These are phyloP conservation scores for Lepidurus packardi DNA, from an alignment of 1,140 invertebrate genomes.

Conservation along the genomic window DNA sequence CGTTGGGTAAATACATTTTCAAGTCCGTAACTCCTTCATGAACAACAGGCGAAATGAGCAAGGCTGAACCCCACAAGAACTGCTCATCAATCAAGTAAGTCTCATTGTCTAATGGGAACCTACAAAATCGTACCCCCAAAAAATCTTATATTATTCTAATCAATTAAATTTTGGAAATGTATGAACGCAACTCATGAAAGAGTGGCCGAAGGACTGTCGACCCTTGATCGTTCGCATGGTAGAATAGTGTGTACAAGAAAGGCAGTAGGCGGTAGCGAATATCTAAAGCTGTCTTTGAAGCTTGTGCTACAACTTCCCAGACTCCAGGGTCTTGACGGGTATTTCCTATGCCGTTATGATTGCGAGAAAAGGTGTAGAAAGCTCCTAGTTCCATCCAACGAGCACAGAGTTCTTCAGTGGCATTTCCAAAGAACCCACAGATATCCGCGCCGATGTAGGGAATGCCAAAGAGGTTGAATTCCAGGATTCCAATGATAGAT, in stretches of 20 bases:
- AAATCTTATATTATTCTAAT: not conserved
- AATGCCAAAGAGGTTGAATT: constrained; percentile 47
- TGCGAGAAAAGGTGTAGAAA: constrained; percentile 48
- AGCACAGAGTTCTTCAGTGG: constrained; percentile 44
- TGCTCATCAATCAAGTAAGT: constrained; percentile 39
- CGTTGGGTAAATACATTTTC: constrained; percentile 43
- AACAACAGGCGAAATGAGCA: constrained; percentile 40
- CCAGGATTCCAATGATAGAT: constrained; percentile 39
- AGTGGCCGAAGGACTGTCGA: constrained; percentile 46
- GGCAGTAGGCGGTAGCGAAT: constrained; percentile 48
- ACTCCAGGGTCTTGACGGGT: constrained; percentile 41
- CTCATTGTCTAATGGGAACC: constrained; percentile 41
- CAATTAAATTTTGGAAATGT: not conserved
- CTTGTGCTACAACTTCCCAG: constrained; percentile 41
- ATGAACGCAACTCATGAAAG: constrained; percentile 40
- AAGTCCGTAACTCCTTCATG: constrained; percentile 36
- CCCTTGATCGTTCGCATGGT: constrained; percentile 43
- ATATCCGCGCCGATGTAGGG: constrained; percentile 52
- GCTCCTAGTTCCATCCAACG: constrained; percentile 46
- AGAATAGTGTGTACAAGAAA: constrained; percentile 49
- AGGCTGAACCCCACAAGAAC: constrained; percentile 41
- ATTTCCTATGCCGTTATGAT: constrained; percentile 43
- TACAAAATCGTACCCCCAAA: constrained; percentile 31
- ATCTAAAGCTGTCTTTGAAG: constrained; percentile 41
- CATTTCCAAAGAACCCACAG: constrained; percentile 48